Percentiles rank a stretch among this genome's conserved stretches.
Conservation (phyloP, 2,113 vertebrate species). For the Taxidea taxus region DNA sequence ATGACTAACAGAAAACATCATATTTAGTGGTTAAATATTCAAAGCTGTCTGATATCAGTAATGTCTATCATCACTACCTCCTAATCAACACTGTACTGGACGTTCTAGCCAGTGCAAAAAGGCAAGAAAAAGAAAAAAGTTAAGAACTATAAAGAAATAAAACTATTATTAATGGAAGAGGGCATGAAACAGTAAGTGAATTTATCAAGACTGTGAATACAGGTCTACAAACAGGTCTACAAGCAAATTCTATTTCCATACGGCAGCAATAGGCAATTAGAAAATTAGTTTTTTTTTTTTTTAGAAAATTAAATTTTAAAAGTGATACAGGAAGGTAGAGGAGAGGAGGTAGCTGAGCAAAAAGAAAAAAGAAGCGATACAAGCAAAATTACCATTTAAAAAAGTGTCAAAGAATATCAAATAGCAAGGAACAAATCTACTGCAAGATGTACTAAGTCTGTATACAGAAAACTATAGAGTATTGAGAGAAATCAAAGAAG, state of each 20-base stretch:
- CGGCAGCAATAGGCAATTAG: not conserved
- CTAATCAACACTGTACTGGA: not conserved
- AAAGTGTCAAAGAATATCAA: not conserved
- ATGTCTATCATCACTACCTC: not conserved
- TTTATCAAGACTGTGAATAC: not conserved
- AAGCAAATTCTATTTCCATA: not conserved
- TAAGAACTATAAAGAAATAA: slow-evolving; percentile 11
- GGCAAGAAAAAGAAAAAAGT: not conserved
- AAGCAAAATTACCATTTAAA: not conserved
- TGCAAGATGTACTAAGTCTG: not conserved
- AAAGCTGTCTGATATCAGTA: not conserved
- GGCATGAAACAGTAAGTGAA: not conserved
- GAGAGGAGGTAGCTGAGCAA: not conserved
- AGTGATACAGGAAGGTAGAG: not conserved
- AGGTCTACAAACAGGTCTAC: not conserved
- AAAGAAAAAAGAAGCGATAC: not conserved
- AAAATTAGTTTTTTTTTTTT: not conserved
- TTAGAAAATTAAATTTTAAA: not conserved
- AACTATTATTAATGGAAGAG: not conserved
- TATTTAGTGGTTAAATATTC: slow-evolving; percentile 16
- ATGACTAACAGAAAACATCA: not conserved
- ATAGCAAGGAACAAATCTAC: not conserved
- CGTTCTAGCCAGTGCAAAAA: not conserved
- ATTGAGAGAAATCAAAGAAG: not conserved
- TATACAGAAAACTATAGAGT: not conserved